These are phyloP conservation scores for Monarcha castaneiventris DNA, from an alignment of 2,113 vertebrate genomes.

Conservation along the genomic window DNA sequence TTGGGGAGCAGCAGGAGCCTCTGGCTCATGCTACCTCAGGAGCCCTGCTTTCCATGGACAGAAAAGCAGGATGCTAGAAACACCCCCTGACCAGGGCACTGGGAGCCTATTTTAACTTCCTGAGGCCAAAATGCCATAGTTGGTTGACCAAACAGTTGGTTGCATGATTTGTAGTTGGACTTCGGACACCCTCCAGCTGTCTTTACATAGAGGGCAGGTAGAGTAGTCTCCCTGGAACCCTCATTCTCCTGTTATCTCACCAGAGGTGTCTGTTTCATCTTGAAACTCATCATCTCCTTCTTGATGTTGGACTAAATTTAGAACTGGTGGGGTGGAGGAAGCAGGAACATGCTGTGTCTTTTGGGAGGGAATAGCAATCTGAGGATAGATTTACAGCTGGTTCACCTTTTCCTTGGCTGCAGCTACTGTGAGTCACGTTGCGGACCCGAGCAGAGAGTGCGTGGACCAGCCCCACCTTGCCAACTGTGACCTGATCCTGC, in stretches of 20 bases:
- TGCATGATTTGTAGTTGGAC: neutral
- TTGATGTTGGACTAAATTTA: neutral
- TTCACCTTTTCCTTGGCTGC: neutral
- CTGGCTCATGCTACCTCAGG: neutral
- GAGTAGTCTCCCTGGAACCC: neutral
- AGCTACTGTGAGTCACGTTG: neutral
- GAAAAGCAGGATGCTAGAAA: neutral
- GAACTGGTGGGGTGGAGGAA: neutral
- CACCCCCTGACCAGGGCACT: accelerated
- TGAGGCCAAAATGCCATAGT: neutral
- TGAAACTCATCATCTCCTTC: neutral
- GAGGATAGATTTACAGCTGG: neutral
- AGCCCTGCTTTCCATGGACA: neutral
- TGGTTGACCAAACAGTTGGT: neutral
- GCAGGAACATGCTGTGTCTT: neutral
- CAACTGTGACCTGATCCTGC: slow-evolving; percentile 91
- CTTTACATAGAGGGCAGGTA: neutral
- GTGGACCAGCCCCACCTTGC: slow-evolving; percentile 89
- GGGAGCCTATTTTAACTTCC: neutral
- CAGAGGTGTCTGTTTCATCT: neutral
- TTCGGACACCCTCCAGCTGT: neutral
- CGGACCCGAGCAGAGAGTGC: slow-evolving; percentile 71
- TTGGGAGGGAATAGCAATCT: neutral
- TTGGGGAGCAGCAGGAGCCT: neutral
- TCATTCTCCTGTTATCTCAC: neutral